Evolutionary conservation across 2,113 vertebrate species (phyloP).

Genomic region (Phyllopteryx taeniolatus): DNA sequence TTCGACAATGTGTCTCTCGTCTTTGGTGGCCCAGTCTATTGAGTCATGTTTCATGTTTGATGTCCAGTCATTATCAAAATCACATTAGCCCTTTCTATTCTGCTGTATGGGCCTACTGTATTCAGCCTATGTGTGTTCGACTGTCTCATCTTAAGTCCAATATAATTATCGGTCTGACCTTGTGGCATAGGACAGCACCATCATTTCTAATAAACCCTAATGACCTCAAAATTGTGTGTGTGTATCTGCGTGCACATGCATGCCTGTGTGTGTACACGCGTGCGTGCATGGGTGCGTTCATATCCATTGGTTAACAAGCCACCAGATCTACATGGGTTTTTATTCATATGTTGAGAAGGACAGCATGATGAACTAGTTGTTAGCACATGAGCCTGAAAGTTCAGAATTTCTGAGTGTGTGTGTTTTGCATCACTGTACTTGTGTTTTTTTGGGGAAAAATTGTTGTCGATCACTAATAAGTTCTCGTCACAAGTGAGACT

Average conservation of each 20-base stretch:
- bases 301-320: conserved; percentile 5
- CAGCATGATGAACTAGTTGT: background rate
- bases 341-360: background rate
- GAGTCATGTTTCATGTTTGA: conserved; percentile 58
- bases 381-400: background rate
- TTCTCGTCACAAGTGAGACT: too few species aligned
- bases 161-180: conserved; percentile 64
- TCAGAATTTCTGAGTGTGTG: background rate
- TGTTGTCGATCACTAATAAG: background rate
- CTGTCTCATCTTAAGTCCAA: conserved; percentile 61
- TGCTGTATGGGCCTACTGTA: conserved; percentile 60
- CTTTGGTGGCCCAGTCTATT: conserved; percentile 59
- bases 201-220: conserved; percentile 40
- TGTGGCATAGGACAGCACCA: conserved; percentile 44
- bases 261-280: background rate
- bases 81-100: conserved; percentile 44
- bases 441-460: background rate
- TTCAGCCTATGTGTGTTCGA: conserved; percentile 35
- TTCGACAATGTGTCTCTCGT: conserved; percentile 12
- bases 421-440: background rate
- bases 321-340: background rate
- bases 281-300: conserved; percentile 20
- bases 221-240: conserved; percentile 10
- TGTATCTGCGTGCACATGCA: conserved; percentile 19
- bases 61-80: conserved; percentile 63